Evolutionary conservation across 2,888 invertebrate species (phyloP).

Genomic region (Oscheius sp.): DNA sequence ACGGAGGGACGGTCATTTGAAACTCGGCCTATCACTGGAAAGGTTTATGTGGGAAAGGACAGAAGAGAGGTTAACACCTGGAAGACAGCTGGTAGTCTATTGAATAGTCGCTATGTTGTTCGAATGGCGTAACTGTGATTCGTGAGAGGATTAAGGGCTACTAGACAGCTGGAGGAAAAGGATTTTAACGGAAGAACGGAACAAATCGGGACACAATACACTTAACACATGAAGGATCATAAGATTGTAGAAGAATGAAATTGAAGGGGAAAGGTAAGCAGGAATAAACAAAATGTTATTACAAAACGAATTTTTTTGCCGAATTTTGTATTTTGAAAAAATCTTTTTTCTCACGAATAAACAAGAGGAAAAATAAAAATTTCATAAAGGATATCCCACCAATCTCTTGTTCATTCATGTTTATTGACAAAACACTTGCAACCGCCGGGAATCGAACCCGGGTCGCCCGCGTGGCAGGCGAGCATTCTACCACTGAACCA

Average conservation of each 20-base stretch:
- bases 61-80: conserved; percentile 10
- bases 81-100: neutral
- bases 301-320: too few relatives aligned
- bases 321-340: too few relatives aligned
- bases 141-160: neutral
- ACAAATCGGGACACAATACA: neutral
- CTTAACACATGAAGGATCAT: neutral
- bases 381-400: too few relatives aligned
- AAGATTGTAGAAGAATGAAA: too few relatives aligned
- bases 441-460: conserved; percentile 68
- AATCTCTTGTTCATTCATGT: too few relatives aligned
- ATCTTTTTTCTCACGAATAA: too few relatives aligned
- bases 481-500: conserved; percentile 70
- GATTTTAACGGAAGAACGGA: neutral
- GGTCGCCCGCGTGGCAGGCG: conserved; percentile 69
- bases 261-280: too few relatives aligned
- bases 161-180: neutral
- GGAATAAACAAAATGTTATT: too few relatives aligned
- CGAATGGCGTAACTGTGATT: neutral
- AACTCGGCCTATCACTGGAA: conserved; percentile 26
- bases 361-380: too few relatives aligned
- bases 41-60: conserved; percentile 29
- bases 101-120: neutral
- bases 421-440: too few relatives aligned
- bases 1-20: conserved; percentile 22